These are phyloP conservation scores for Rhabdornis inornatus DNA, from an alignment of 2,113 vertebrate species.

Conservation along the genomic window DNA sequence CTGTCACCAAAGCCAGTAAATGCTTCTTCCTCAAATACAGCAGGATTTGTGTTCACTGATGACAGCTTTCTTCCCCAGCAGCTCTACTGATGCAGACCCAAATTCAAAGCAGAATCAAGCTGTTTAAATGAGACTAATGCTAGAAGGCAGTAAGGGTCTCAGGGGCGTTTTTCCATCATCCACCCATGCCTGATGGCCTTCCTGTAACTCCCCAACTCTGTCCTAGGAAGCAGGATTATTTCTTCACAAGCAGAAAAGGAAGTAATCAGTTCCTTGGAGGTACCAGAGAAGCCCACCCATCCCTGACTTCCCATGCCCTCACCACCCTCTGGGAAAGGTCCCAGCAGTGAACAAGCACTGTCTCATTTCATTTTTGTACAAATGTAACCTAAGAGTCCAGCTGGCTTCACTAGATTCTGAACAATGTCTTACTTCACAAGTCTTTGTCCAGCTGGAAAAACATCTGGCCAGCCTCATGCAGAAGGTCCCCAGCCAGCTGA, in stretches of 20 bases:
- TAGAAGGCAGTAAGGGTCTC: not conserved
- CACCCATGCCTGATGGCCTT: not conserved
- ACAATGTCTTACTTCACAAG: not conserved
- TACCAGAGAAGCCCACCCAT: not conserved
- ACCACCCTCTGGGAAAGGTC: not conserved
- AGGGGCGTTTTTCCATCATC: not conserved
- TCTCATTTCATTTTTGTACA: not conserved
- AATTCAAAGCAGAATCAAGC: not conserved
- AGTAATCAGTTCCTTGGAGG: not conserved
- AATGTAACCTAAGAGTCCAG: not conserved
- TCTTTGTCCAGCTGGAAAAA: not conserved
- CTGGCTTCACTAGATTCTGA: not conserved
- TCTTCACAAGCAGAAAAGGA: not conserved
- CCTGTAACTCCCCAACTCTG: not conserved
- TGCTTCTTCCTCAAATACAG: not conserved
- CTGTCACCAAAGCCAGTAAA: not conserved
- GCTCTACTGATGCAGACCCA: not conserved
- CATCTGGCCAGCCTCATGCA: not conserved
- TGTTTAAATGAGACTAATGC: not conserved
- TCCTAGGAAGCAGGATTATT: not conserved
- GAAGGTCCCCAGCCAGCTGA: not conserved
- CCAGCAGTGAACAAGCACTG: not conserved
- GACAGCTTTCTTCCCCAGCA: not conserved
- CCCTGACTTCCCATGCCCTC: not conserved
- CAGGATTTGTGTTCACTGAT: not conserved